Conservation (phyloP, 2,888 invertebrate species). For the Serripes groenlandicus region DNA sequence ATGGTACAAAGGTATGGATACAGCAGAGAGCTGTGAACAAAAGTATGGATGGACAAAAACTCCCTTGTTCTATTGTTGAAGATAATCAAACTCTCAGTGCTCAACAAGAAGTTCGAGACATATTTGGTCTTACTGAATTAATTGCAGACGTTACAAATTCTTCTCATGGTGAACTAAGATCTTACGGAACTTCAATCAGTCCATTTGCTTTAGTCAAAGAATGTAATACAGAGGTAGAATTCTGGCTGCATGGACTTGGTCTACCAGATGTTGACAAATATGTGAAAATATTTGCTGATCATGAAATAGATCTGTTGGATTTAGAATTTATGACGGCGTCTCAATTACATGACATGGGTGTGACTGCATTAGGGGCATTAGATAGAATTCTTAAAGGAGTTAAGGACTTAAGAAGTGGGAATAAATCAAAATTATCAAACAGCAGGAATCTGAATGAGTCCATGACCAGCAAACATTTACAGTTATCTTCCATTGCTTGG, state of each 20-base stretch:
- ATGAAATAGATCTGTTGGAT: slow-evolving; percentile 80
- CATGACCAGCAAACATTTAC: neutral
- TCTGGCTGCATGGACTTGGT: slow-evolving; percentile 77
- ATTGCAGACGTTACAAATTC: neutral
- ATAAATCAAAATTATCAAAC: neutral
- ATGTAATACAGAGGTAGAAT: slow-evolving; percentile 75
- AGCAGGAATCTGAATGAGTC: neutral
- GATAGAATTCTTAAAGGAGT: slow-evolving; percentile 81
- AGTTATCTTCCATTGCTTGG: slow-evolving; percentile 57
- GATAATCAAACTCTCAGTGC: slow-evolving; percentile 1
- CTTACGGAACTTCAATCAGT: slow-evolving; percentile 37
- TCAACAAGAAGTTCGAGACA: slow-evolving; percentile 39
- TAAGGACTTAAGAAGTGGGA: slow-evolving; percentile 62
- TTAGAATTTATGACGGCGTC: slow-evolving; percentile 75
- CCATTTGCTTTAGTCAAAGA: slow-evolving; percentile 57
- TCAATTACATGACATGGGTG: slow-evolving; percentile 80
- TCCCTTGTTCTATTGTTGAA: slow-evolving; percentile 56
- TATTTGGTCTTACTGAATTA: slow-evolving; percentile 51
- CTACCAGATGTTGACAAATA: slow-evolving; percentile 76
- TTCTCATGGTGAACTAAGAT: neutral
- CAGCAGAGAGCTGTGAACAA: slow-evolving; percentile 39
- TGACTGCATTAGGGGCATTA: slow-evolving; percentile 78
- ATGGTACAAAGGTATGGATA: slow-evolving; percentile 48
- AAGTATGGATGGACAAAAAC: slow-evolving; percentile 42
- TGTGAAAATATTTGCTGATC: slow-evolving; percentile 77